Evolutionary conservation across 2,888 invertebrate species (phyloP), one percentile per base, ranked within the genome.

Genomic region (Athalia circularis): DNA sequence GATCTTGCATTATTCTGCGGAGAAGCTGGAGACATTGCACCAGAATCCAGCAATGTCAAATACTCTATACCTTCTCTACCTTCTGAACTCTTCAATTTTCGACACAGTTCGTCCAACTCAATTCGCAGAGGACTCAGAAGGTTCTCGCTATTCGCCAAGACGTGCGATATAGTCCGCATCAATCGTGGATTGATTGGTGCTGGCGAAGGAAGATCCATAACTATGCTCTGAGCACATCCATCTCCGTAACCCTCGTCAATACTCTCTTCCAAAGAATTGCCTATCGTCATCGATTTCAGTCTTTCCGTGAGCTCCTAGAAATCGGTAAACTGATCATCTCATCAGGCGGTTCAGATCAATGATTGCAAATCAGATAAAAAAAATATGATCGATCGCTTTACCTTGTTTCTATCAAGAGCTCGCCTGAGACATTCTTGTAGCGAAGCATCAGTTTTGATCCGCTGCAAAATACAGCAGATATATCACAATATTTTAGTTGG

Each of bases 211-310:
- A 87, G 78, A 79, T 85, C 84, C 29, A 80, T 72, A 50, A 82
- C 61, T 3, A 80, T 79, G 54, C 80, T 80, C 45, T 80, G 79
- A 13, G 52, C 72, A 64, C 85, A 84, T 65, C 82, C 83, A 54
- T 88, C 88, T 0, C 83, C 88, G 78, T 88, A 88, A 43, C 88
- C 88, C 78, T 88, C 88, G 45, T 88, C 88, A 15, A 88, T 81
- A 83, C 85, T 88, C 78, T 87, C 88, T 65, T 88, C 86, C 7
- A 82, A 81, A 70, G 79, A 75, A 77, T 85, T 87, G 0, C 80
- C 80, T 45, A 15, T 29, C 43, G 76, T 77, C n/a, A 76, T 61
- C 8, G 80, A 80, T 70, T 85, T 86, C 43, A 85, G 79, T 68
- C 84, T 85, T 4, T 85, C 83, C 61, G 86, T 82, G 64, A 86